Base-by-base conservation (phyloP, 1,140 invertebrate species). In the Magallana ariakensis region DNA sequence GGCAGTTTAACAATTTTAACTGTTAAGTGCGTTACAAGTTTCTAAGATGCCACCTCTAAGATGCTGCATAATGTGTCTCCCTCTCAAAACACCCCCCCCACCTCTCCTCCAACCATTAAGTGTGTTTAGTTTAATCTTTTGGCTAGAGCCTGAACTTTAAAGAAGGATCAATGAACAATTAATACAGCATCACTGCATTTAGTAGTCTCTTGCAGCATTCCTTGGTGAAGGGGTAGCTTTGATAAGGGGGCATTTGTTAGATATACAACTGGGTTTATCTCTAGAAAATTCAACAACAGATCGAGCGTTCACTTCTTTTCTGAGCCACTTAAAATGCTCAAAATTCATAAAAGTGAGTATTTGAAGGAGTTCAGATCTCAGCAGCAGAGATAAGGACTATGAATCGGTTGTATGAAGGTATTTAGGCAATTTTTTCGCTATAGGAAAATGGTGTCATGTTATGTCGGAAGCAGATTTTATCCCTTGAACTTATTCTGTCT, bases 81-180 rank as follows among this genome's bases (percentile, higher is more conserved):
- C 33, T 46, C 33, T 46, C 33, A 2, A 4, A 0, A 46, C 33
- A 2, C 33, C 33, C 33, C 33, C 33, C 33, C 33, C 33, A 46
- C 5, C 33, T 46, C 33, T 46, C 33, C 33, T 46, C 5, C 5
- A 46, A 46, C 33, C 5, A 46, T 5, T 8, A 13, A 75, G 66
- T 75, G 22, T 75, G 66, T 75, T 75, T 75, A 75, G 22, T 19
- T 75, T 26, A 75, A 26, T 22, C 22, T 75, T 75, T 75, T 75
- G 66, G 66, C 66, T 26, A 75, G 22, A 13, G 66, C 22, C 66
- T 75, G 66, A 46, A 46, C 33, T 46, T 4, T 46, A 46, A 75
- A 75, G 66, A 33, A 75, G 33, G 66, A 75, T 75, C 66, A 75
- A 75, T 75, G 66, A 75, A 75, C 66, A 75, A 75, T 75, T 75